These are phyloP conservation scores for Eupeodes latifasciatus DNA, from an alignment of 2,888 invertebrate genomes.

Conservation along the genomic window DNA sequence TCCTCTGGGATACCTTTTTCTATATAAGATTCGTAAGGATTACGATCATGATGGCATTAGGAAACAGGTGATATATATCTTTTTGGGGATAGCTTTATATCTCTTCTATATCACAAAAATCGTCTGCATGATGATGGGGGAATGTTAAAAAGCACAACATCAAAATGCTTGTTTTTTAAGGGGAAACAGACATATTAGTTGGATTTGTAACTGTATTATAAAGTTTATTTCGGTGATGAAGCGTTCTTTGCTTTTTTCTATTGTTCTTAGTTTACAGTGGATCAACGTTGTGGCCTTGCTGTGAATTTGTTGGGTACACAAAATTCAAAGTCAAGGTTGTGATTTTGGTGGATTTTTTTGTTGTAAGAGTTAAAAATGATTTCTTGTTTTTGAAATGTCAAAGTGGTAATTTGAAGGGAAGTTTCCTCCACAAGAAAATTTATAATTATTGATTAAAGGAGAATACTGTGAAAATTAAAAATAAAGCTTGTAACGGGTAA, in stretches of 20 bases:
- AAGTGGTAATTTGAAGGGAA: too few species aligned
- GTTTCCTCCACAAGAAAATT: too few species aligned
- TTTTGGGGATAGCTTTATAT: conserved; percentile 5
- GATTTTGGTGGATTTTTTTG: not conserved
- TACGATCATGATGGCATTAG: conserved; percentile 53
- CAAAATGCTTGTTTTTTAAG: not conserved
- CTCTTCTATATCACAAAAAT: not conserved
- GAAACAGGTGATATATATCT: conserved; percentile 63
- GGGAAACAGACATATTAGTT: conserved; percentile 29
- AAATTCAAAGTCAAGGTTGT: not conserved
- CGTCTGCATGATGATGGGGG: not conserved
- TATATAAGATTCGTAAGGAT: conserved; percentile 34
- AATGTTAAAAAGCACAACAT: not conserved
- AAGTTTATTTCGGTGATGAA: conserved; percentile 38
- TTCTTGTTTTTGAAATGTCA: too few species aligned
- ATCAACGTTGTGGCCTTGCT: not conserved
- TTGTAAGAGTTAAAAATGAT: not conserved
- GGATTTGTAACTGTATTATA: conserved; percentile 59
- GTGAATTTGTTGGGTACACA: not conserved
- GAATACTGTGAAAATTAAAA: too few species aligned
- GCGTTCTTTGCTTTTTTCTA: not conserved
- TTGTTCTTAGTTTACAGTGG: not conserved
- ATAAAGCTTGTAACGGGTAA: too few species aligned
- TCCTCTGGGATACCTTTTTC: not conserved
- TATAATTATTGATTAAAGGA: too few species aligned